Evolutionary conservation across 2,888 invertebrate species (phyloP).

Genomic region (Polylopha cassiicola): DNA sequence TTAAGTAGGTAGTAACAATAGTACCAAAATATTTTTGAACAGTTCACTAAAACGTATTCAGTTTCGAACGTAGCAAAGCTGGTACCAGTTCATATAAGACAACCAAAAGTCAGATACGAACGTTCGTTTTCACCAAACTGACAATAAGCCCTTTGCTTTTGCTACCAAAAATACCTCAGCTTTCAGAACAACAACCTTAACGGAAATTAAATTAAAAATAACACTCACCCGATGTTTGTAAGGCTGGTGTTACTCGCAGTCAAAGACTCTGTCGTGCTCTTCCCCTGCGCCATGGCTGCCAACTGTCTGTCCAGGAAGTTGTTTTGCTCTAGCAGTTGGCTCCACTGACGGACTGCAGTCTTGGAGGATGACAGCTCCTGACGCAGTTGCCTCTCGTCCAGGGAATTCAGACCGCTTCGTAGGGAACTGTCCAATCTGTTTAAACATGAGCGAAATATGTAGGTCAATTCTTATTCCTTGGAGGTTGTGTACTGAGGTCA

Average conservation of each 20-base stretch:
- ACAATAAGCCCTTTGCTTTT: no score
- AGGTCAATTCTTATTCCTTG: neutral
- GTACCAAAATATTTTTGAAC: no score
- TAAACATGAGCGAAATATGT: neutral
- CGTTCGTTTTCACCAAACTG: no score
- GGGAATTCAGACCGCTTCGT: conserved; percentile 68
- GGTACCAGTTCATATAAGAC: no score
- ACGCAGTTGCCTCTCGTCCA: conserved; percentile 68
- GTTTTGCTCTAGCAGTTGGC: conserved; percentile 68
- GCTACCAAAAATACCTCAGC: neutral
- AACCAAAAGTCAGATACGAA: no score
- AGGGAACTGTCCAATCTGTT: conserved; percentile 67
- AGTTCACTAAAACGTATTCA: no score
- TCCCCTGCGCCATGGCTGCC: conserved; percentile 68
- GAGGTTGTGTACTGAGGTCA: neutral
- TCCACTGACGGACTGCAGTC: conserved; percentile 67
- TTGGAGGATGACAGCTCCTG: conserved; percentile 68
- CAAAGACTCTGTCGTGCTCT: conserved; percentile 63
- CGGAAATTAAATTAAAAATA: conserved; percentile 6
- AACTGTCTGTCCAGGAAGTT: conserved; percentile 62
- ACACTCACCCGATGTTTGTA: conserved; percentile 66
- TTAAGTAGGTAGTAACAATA: no score
- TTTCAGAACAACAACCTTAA: neutral
- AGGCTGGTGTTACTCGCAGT: conserved; percentile 71
- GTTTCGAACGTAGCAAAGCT: no score